Base-by-base conservation (phyloP, 2,797 vertebrate genomes). In the Argentina silus region DNA sequence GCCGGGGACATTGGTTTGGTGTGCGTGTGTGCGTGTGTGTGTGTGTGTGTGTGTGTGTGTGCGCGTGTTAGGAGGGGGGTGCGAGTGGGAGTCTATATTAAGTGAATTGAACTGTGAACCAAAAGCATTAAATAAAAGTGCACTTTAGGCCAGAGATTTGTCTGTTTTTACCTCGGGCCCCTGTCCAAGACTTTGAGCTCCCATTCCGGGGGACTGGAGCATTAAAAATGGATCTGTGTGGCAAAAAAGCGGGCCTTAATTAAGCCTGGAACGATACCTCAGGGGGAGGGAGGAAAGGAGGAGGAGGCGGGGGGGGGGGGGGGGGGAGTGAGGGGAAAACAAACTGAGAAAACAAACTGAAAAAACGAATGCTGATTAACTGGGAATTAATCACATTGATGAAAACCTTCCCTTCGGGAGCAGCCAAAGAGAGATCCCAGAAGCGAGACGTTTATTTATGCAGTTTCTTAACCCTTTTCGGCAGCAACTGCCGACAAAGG, bases 81-180 rank as follows among this genome's bases (percentile, higher is more conserved):
- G 60, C 70, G 60, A 57, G 74, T 68, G 74, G 76, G 67, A 73
- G 76, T 69, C 17, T n/a, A 73, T 81, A 78, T 71, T 70, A 69
- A 76, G 68, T 69, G 66, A 80, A 82, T 72, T 82, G 75, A 85
- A 74, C 73, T 61, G 78, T 82, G 68, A 84, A 81, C 70, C 73
- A 75, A 82, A n/a, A 79, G 84, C 83, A 50, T 78, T 83, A 82
- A 87, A 82, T 83, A 82, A 83, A 87, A 76, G 82, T 73, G 63
- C 78, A 67, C 69, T 79, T 83, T 72, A 69, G 78, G 79, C 78
- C 76, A 69, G 60, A 76, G 76, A 65, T 86, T 81, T 76, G 68
- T 78, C 45, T 47, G 59, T 65, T 65, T 27, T 10, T 60, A 10
- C 27, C 27, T 70, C 56, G 55, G 68, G 55, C 43, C 55, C 6